Evolutionary conservation across 2,113 vertebrate species (phyloP).

Genomic region (Ptychochromis oligacanthus): DNA sequence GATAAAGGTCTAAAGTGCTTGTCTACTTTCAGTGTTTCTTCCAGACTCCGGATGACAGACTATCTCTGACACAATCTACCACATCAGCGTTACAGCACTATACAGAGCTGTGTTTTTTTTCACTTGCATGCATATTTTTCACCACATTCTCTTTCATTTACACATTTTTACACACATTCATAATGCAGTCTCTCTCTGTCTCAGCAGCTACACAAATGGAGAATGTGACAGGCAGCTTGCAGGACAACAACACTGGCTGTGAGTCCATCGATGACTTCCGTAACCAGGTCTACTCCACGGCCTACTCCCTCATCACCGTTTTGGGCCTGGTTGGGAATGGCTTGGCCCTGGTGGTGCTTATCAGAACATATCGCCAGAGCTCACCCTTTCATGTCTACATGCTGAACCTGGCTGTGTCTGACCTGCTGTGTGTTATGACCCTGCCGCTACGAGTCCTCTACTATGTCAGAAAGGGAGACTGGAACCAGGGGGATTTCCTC

Average conservation of each 20-base stretch:
- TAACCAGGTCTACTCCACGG: conserved; percentile 89
- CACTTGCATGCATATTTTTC: too few species aligned
- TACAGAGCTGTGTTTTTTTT: neutral
- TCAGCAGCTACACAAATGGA: conserved; percentile 49
- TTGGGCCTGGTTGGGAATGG: conserved; percentile 89
- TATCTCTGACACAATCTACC: conserved; percentile 15
- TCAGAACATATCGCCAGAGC: conserved; percentile 82
- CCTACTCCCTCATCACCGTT: conserved; percentile 90
- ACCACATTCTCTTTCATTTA: neutral
- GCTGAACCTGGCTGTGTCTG: conserved; percentile 91
- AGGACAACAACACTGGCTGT: conserved; percentile 31
- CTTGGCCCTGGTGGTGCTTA: conserved; percentile 86
- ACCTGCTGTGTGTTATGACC: conserved; percentile 91
- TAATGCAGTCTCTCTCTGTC: neutral
- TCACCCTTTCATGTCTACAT: conserved; percentile 93
- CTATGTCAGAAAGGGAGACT: conserved; percentile 87
- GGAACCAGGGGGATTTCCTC: conserved; percentile 88
- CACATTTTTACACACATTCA: neutral
- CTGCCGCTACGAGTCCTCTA: conserved; percentile 91
- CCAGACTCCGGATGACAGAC: neutral
- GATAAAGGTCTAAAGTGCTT: neutral
- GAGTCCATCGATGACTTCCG: conserved; percentile 89
- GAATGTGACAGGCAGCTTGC: neutral
- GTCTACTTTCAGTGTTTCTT: conserved; percentile 1
- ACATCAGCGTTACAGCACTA: neutral